Evolutionary conservation across 1,140 invertebrate species (phyloP).

Genomic region (Zaprionus taronus): DNA sequence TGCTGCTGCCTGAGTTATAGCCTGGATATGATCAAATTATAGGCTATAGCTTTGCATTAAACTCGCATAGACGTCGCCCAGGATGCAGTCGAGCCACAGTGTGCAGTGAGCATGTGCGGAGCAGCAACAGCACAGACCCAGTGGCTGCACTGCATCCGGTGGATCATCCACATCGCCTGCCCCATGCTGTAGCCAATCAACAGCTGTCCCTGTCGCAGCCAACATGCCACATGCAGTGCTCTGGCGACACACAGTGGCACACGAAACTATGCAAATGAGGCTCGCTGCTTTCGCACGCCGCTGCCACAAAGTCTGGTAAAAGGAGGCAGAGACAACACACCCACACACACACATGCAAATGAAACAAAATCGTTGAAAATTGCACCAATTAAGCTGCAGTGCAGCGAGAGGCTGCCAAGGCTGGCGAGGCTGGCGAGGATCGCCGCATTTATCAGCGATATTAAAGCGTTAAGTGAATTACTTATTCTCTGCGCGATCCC

Average conservation of each 20-base stretch:
- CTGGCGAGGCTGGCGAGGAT: background rate
- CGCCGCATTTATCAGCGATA: slow-evolving; percentile 80
- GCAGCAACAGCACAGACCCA: slow-evolving; percentile 17
- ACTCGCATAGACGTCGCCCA: slow-evolving; percentile 68
- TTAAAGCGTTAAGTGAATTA: slow-evolving; percentile 84
- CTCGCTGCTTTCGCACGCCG: slow-evolving; percentile 64
- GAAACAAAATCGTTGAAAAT: slow-evolving; percentile 80
- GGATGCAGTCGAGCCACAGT: background rate
- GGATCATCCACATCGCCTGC: background rate
- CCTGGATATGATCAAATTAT: slow-evolving; percentile 83
- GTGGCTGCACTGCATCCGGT: slow-evolving; percentile 13
- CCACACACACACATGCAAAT: slow-evolving; percentile 60
- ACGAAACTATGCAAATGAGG: slow-evolving; percentile 70
- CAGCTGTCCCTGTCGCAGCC: slow-evolving; percentile 15
- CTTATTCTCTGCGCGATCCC: slow-evolving; percentile 63
- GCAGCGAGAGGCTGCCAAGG: slow-evolving; percentile 12
- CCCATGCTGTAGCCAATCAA: slow-evolving; percentile 1
- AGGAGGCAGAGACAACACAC: too few species aligned
- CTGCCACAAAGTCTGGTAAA: slow-evolving; percentile 73
- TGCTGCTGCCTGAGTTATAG: slow-evolving; percentile 65
- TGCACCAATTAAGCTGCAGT: slow-evolving; percentile 79
- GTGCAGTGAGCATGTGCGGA: slow-evolving; percentile 38
- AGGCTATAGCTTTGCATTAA: slow-evolving; percentile 76
- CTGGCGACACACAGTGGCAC: slow-evolving; percentile 33
- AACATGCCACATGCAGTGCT: slow-evolving; percentile 3